Conservation (phyloP, 2,888 invertebrate genomes). For the Sinelater perroti region DNA sequence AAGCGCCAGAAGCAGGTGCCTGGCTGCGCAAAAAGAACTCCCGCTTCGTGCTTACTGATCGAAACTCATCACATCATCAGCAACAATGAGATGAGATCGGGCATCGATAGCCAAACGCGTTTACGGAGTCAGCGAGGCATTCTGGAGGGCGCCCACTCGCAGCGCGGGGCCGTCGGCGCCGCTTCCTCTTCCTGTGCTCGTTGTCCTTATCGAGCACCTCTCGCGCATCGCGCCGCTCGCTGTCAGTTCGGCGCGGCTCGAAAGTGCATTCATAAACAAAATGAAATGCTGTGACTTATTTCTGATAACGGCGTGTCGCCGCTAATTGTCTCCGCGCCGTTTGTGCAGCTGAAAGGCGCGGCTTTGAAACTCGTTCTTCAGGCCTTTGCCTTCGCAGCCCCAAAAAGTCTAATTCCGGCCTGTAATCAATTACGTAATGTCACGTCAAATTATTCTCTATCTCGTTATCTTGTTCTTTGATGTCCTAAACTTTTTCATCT, state of each 20-base stretch:
- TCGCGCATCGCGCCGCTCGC: constrained; percentile 26
- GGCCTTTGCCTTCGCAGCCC: too few relatives aligned
- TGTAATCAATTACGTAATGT: too few relatives aligned
- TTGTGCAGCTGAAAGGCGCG: too few relatives aligned
- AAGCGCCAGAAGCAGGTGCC: constrained; percentile 22
- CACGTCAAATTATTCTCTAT: too few relatives aligned
- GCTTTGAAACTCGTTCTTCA: too few relatives aligned
- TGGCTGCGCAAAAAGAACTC: constrained; percentile 12
- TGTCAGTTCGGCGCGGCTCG: constrained; percentile 31
- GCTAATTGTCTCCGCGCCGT: constrained; percentile 19
- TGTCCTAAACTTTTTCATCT: too few relatives aligned
- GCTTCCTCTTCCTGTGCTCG: constrained; percentile 32
- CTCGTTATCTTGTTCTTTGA: too few relatives aligned
- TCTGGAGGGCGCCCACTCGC: constrained; percentile 20
- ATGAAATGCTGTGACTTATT: constrained; percentile 29
- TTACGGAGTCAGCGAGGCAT: constrained; percentile 30
- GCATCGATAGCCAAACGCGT: constrained; percentile 30
- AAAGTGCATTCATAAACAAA: constrained; percentile 30
- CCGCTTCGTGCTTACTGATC: constrained; percentile 28
- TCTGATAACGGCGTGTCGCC: constrained; percentile 28
- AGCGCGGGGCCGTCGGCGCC: constrained; percentile 23
- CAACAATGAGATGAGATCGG: constrained; percentile 33
- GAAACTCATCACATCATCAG: constrained; percentile 31
- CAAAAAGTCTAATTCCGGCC: too few relatives aligned
- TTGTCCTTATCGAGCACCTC: constrained; percentile 31